Percentiles rank a stretch among this genome's conserved stretches.
phyloP scores from a whole-genome alignment of 2,888 invertebrate genomes.

The Lagria hirta region DNA sequence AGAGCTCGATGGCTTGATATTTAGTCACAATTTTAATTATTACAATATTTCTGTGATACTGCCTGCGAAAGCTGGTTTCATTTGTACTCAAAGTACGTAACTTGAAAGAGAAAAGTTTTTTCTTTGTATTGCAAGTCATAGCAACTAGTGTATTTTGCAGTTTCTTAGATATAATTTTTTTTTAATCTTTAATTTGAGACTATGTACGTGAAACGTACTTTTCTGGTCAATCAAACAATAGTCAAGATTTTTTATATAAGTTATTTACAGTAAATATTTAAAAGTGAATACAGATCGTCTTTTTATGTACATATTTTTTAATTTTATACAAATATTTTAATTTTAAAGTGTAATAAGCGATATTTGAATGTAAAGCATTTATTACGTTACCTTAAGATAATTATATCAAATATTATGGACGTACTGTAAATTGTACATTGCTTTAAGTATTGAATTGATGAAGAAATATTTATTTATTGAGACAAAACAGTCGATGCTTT shows the following conservation, averaged over 20 bases:
- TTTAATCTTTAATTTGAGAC: conserved; percentile 32
- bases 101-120: conserved; percentile 31
- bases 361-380: conserved; percentile 42
- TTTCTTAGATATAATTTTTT: conserved; percentile 17
- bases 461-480: conserved; percentile 6
- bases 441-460: conserved; percentile 5
- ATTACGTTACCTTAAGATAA: conserved; percentile 44
- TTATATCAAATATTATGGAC: conserved; percentile 8
- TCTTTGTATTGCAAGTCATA: conserved; percentile 38
- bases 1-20: conserved; percentile 28
- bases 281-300: conserved; percentile 29
- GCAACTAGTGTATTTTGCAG: conserved; percentile 30
- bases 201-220: conserved; percentile 24
- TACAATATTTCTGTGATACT: conserved; percentile 48
- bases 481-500: conserved; percentile 33
- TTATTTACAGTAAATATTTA: conserved; percentile 21
- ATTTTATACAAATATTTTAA: conserved; percentile 39
- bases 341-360: conserved; percentile 32
- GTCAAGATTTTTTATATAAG: conserved; percentile 27
- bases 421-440: conserved; percentile 7
- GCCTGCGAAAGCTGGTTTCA: conserved; percentile 31
- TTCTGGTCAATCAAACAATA: conserved; percentile 32
- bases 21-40: conserved; percentile 39
- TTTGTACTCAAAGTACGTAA: conserved; percentile 25
- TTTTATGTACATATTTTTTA: conserved; percentile 41